Percentiles rank a stretch among this genome's conserved stretches.
Evolutionary conservation across 2,888 invertebrate genomes (phyloP).

Genomic region (Steinernema carpocapsae): DNA sequence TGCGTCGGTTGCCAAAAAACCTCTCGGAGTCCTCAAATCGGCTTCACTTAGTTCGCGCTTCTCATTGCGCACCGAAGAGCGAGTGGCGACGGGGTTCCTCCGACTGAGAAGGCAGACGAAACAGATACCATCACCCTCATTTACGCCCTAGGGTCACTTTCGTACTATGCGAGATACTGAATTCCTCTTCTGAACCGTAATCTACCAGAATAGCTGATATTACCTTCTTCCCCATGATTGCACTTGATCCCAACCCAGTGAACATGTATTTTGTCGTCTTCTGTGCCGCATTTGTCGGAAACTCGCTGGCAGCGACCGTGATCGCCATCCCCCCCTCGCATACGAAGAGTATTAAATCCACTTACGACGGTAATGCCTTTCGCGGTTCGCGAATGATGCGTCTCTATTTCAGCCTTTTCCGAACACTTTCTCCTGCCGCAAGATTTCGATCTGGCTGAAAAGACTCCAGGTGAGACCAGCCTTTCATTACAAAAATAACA

Average conservation of each 20-base stretch:
- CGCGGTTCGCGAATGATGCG: not conserved
- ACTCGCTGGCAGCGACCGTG: constrained; percentile 39
- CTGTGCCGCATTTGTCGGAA: not conserved
- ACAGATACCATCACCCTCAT: constrained; percentile 1
- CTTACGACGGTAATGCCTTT: constrained; percentile 50
- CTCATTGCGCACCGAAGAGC: constrained; percentile 27
- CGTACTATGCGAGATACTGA: not conserved
- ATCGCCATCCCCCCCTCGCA: constrained; percentile 50
- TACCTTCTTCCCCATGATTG: not conserved
- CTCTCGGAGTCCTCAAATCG: constrained; percentile 32
- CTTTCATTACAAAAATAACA: not conserved
- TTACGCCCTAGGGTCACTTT: not conserved
- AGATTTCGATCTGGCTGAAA: constrained; percentile 64
- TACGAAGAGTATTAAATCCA: constrained; percentile 48
- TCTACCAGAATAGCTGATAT: not conserved
- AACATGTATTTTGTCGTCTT: not conserved
- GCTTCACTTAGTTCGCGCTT: constrained; percentile 34
- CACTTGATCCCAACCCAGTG: not conserved
- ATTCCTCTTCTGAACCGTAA: not conserved
- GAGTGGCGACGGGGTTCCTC: not conserved
- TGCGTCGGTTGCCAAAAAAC: constrained; percentile 19
- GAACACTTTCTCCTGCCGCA: constrained; percentile 63
- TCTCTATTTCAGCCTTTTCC: constrained; percentile 55
- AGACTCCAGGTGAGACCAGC: constrained; percentile 50
- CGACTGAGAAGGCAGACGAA: constrained; percentile 1